These are phyloP conservation scores for Bimastos eiseni DNA, from an alignment of 2,888 invertebrate genomes.

Conservation along the genomic window DNA sequence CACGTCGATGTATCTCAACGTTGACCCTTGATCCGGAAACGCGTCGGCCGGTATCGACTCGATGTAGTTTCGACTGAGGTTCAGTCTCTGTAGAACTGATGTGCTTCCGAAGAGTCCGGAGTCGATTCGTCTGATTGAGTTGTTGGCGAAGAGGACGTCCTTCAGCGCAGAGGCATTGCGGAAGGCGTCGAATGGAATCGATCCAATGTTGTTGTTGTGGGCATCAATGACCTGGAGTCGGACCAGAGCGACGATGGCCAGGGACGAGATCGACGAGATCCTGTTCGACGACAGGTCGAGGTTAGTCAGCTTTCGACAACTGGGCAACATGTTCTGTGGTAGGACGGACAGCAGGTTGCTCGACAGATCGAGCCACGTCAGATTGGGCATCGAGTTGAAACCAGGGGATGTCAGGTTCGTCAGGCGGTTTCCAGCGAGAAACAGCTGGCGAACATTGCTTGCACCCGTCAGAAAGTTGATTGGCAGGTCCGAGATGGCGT, in stretches of 20 bases:
- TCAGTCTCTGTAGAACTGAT: not conserved
- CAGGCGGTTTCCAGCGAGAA: conserved; percentile 2
- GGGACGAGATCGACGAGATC: not conserved
- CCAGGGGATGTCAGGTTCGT: conserved; percentile 13
- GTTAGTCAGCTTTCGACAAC: not conserved
- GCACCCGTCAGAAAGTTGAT: not conserved
- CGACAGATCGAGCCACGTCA: not conserved
- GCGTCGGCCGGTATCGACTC: not conserved
- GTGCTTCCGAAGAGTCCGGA: conserved; percentile 9
- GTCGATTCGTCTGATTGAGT: not conserved
- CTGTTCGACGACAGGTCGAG: conserved; percentile 13
- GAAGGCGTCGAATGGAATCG: not conserved
- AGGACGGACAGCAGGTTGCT: not conserved
- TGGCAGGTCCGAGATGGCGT: not conserved
- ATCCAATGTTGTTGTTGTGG: not conserved
- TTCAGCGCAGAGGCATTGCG: not conserved
- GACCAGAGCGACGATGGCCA: not conserved
- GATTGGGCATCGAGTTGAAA: not conserved
- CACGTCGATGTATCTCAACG: not conserved
- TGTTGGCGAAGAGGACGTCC: not conserved
- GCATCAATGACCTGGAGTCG: conserved; percentile 7
- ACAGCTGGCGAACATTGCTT: not conserved
- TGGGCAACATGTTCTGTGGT: not conserved
- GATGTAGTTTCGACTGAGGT: not conserved
- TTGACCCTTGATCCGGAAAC: not conserved